Evolutionary conservation across 2,888 invertebrate genomes (phyloP), one percentile per base, ranked within the genome.

Genomic region (Encarsia formosa): DNA sequence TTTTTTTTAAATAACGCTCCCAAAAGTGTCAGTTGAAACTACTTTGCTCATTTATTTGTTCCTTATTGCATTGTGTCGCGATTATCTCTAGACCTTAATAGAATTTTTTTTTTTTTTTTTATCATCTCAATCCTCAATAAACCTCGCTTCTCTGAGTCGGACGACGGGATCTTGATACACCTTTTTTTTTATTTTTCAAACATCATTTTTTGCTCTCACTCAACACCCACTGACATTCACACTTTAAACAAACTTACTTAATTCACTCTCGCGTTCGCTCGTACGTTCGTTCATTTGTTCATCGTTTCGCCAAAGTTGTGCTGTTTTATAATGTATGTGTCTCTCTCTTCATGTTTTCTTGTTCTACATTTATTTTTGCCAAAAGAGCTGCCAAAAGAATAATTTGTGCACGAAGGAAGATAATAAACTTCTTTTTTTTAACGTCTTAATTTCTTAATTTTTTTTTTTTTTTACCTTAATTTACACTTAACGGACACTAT

Each of bases 131-230:
- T 66, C 69, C n/a, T n/a, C n/a, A n/a, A n/a, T n/a, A n/a, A n/a
- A n/a, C n/a, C n/a, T n/a, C n/a, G n/a, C n/a, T n/a, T n/a, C n/a
- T n/a, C 67, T 65, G 71, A 70, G 69, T 68, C 70, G 67, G 68
- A 69, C 66, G 66, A 70, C 66, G 70, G 70, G 69, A 70, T 65
- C 66, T 59, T 63, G 63, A 61, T 67, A 62, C 58, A 63, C 57
- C 58, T 52, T 52, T 43, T 50, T 55, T 54, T 45, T 56, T 51
- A 34, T 45, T 59, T 56, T 58, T n/a, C n/a, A n/a, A n/a, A n/a
- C n/a, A n/a, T n/a, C n/a, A n/a, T n/a, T 58, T 38, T 59, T 56
- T 57, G 57, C 54, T 49, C 56, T 58, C 59, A 54, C 22, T n/a
- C 34, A 38, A 24, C 40, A 42, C 42, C 42, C 39, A 32, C 46